Conservation (phyloP, 2,113 vertebrate genomes). For the Urocolius indicus region DNA sequence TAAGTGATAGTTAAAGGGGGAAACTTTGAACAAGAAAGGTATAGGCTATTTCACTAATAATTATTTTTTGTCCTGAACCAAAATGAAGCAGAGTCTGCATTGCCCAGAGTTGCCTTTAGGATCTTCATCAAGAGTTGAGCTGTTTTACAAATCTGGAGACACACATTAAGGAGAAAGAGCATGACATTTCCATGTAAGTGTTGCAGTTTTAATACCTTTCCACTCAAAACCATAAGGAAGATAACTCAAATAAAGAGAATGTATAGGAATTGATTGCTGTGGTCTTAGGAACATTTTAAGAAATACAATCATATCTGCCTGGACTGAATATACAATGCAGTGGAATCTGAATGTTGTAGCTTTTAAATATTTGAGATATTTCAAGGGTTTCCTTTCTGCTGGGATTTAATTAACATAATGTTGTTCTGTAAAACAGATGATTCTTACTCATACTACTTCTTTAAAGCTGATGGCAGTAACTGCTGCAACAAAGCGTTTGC, state of each 20-base stretch:
- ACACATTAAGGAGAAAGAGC: not conserved
- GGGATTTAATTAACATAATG: not conserved
- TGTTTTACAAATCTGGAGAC: not conserved
- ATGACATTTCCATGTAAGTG: not conserved
- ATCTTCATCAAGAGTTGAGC: not conserved
- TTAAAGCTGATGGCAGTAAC: not conserved
- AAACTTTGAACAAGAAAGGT: not conserved
- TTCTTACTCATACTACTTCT: not conserved
- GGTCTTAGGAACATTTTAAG: not conserved
- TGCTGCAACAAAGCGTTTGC: not conserved
- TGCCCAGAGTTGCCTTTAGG: not conserved
- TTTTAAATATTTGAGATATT: constrained; percentile 14
- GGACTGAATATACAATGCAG: not conserved
- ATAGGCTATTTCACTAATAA: not conserved
- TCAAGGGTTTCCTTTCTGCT: not conserved
- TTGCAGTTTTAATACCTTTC: not conserved
- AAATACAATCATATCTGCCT: not conserved
- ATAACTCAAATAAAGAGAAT: not conserved
- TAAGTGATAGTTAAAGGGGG: not conserved
- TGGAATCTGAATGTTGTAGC: not conserved
- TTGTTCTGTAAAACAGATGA: not conserved
- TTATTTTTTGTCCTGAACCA: not conserved
- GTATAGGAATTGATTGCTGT: not conserved
- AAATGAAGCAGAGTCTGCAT: not conserved
- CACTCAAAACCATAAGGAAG: not conserved